Percentiles rank a stretch among this genome's conserved stretches.
Evolutionary conservation across 1,140 invertebrate species (phyloP).

Genomic region (Megalopta genalis): DNA sequence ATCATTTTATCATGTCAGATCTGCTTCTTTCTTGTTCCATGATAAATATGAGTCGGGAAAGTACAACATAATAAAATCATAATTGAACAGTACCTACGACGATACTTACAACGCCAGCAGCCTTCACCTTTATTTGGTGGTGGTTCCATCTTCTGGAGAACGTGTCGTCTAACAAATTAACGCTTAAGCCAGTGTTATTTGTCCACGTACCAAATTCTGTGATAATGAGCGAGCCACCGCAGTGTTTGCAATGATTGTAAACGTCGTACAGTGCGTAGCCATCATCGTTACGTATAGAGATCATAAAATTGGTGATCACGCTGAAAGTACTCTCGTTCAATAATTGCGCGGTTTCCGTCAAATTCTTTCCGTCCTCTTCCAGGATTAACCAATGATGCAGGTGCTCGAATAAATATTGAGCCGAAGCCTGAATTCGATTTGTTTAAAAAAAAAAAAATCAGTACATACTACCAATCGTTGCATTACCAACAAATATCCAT

Average conservation of each 20-base stretch:
- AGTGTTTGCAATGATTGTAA: conserved; percentile 58
- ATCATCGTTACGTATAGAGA: conserved; percentile 31
- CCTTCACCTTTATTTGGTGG: conserved; percentile 12
- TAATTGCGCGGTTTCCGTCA: conserved; percentile 5
- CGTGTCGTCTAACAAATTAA: conserved; percentile 26
- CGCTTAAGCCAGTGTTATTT: conserved; percentile 4
- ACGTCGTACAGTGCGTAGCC: conserved; percentile 56
- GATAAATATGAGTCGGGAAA: too few species aligned
- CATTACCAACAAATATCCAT: too few species aligned
- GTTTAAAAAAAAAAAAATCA: too few species aligned
- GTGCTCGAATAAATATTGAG: conserved; percentile 43
- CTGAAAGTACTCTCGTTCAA: conserved; percentile 60
- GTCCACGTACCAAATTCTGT: conserved; percentile 50
- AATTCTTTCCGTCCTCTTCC: background rate
- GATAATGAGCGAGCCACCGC: conserved; percentile 54
- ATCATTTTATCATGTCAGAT: too few species aligned
- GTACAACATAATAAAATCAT: background rate
- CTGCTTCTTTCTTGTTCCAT: too few species aligned
- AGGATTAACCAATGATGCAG: conserved; percentile 60
- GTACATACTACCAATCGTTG: too few species aligned
- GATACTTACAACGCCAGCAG: conserved; percentile 39
- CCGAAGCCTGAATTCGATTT: conserved; percentile 31
- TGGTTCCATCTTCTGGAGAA: conserved; percentile 52
- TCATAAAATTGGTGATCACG: conserved; percentile 52
- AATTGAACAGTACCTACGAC: background rate